Evolutionary conservation across 1,140 invertebrate genomes (phyloP), one percentile per base, ranked within the genome.

Genomic region (Pachypeltis micranthus): DNA sequence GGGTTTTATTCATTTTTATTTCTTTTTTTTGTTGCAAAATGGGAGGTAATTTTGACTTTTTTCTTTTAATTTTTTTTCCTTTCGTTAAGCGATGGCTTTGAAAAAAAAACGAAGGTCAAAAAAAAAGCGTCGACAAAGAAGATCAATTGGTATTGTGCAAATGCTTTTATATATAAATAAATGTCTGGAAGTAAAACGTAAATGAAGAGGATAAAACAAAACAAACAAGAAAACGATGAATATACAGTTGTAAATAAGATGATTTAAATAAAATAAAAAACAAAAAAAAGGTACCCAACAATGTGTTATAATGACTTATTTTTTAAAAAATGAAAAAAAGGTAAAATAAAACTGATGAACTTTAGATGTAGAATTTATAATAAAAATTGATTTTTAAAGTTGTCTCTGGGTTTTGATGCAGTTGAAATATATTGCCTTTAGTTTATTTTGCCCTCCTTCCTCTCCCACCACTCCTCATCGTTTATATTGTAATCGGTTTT

Each of bases 291-390:
- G 29, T 14, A 25, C n/a, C n/a, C 63, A 59, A 65, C 44, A 57
- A 51, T 65, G 63, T 65, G 63, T 65, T 65, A 65, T 65, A 64
- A 65, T 65, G 63, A 65, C 63, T 65, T 65, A 65, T 65, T 65
- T 65, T 65, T 65, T 65, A 65, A 65, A 63, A 24, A 24, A 54
- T 12, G 7, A 54, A 54, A 57, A 57, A 16, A 24, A n/a, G n/a
- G 29, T 14, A 25, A 57, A 63, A 55, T 63, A 65, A 65, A 65
- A 65, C 63, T 65, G 63, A n/a, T n/a, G n/a, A 65, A 56, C 29
- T n/a, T n/a, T 65, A 65, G 63, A 61, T 65, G 63, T 65, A 65
- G 63, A 61, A 44, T 65, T 65, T 65, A 61, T 65, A 65, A 65
- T 65, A 65, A 39, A 39, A 65, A 65, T 65, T 65, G 59, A 65